phyloP scores from a whole-genome alignment of 2,113 vertebrate genomes.

The Mesembrinibis cayennensis region DNA sequence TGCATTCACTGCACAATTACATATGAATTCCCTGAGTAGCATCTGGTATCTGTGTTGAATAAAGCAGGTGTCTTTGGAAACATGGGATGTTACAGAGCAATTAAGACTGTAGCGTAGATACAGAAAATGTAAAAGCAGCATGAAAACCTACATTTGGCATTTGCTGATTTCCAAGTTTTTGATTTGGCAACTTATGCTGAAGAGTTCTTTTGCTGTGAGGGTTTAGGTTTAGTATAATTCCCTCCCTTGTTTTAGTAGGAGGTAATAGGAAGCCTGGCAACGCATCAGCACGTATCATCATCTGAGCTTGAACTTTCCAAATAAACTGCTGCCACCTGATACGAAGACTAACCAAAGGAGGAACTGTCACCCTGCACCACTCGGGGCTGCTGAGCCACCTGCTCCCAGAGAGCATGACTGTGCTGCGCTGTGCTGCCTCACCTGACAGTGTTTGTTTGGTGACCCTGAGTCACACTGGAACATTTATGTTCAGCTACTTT shows the following conservation, averaged over 20 bases:
- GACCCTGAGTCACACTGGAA: neutral
- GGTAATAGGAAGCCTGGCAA: neutral
- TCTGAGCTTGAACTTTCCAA: neutral
- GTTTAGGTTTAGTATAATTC: neutral
- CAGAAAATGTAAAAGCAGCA: neutral
- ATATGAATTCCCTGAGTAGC: neutral
- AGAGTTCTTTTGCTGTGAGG: neutral
- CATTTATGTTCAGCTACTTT: neutral
- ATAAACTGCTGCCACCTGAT: neutral
- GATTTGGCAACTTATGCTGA: neutral
- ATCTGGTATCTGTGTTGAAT: neutral
- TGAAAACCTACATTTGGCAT: neutral
- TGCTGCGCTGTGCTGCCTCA: neutral
- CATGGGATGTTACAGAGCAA: neutral
- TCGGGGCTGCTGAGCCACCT: fast-evolving
- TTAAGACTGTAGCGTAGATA: neutral
- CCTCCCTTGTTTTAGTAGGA: neutral
- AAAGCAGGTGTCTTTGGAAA: neutral
- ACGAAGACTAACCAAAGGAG: neutral
- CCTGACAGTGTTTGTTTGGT: fast-evolving
- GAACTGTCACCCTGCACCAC: neutral
- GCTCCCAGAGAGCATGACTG: neutral
- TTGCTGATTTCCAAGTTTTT: neutral
- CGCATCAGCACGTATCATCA: fast-evolving
- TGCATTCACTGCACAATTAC: neutral